These are phyloP conservation scores for Antheraea assamensis DNA, from an alignment of 2,888 invertebrate species.

Conservation along the genomic window DNA sequence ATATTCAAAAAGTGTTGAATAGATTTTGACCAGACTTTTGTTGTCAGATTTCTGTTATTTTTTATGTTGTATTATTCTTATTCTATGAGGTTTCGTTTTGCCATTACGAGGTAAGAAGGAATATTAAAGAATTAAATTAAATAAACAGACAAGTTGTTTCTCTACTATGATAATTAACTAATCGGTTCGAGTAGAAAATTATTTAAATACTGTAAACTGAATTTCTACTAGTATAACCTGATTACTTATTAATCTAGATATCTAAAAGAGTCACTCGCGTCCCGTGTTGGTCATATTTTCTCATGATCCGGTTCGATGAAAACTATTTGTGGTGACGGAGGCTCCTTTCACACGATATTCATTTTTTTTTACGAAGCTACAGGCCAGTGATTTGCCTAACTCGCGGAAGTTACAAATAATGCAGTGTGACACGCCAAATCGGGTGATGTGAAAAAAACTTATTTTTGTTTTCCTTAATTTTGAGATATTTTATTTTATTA, in stretches of 20 bases:
- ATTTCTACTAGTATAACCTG: neutral
- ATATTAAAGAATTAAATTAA: neutral
- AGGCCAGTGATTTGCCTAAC: neutral
- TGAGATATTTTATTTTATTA: too few relatives aligned
- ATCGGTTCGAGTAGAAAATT: neutral
- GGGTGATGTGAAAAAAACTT: too few relatives aligned
- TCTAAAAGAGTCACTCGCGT: neutral
- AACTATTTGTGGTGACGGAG: neutral
- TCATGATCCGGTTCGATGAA: neutral
- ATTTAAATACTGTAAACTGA: neutral
- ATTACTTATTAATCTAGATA: neutral
- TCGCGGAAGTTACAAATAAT: neutral
- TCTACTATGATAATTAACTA: neutral
- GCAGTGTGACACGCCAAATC: too few relatives aligned
- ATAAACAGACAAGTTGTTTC: neutral
- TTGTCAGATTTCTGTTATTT: too few relatives aligned
- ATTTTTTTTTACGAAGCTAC: neutral
- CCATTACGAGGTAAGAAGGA: neutral
- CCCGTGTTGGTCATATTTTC: neutral
- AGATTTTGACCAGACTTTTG: too few relatives aligned
- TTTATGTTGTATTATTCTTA: too few relatives aligned
- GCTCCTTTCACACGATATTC: neutral
- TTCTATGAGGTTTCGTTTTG: neutral
- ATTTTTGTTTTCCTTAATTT: too few relatives aligned
- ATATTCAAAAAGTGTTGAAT: too few relatives aligned